Base-by-base conservation (phyloP, 2,113 vertebrate genomes). In the Chloropsis hardwickii region DNA sequence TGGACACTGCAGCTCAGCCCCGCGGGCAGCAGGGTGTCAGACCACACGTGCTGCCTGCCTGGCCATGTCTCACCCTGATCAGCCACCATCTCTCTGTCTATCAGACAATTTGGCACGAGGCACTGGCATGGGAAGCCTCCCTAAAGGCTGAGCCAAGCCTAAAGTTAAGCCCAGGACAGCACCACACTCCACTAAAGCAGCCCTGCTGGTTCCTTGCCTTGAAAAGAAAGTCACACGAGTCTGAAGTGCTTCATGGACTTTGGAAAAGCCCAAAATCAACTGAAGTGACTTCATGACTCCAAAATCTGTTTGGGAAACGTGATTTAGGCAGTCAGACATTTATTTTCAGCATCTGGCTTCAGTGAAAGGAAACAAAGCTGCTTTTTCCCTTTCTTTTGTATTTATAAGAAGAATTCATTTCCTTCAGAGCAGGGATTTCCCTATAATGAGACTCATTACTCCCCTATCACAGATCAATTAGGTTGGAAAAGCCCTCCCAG, bases 81-180 rank as follows among this genome's bases (percentile, higher is more conserved):
- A 78, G 81, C 27, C 50, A 44, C 27, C 24, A 12, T 16, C 28
- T 70, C 25, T 4, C 2, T 11, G 10, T 9, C 47, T n/a, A 2
- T 31, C 27, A 23, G 19, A 42, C 29, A 61, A 15, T 76, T 21
- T 42, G 47, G 40, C 29, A 76, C 0, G 0, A 51, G 37, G 51
- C 20, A 17, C 19, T 0, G 0, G 0, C 2, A 17, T 29, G 39
- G 57, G n/a, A 66, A 88, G 19, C 29, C 44, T 35, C 11, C 31
- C 70, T 8, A 4, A 9, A 58, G 24, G 35, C 10, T 64, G 60
- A 73, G 39, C 50, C 65, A 58, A 64, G 44, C 39, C 79, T 66
- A 47, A 76, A 47, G 23, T 31, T 39, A 56, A 77, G 71, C 10
- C 5, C 72, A 50, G 39, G 24, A 69, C 18, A 64, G 0, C 0